These are phyloP conservation scores for Micronycteris hirsuta DNA, from an alignment of 2,113 vertebrate species.

Conservation along the genomic window DNA sequence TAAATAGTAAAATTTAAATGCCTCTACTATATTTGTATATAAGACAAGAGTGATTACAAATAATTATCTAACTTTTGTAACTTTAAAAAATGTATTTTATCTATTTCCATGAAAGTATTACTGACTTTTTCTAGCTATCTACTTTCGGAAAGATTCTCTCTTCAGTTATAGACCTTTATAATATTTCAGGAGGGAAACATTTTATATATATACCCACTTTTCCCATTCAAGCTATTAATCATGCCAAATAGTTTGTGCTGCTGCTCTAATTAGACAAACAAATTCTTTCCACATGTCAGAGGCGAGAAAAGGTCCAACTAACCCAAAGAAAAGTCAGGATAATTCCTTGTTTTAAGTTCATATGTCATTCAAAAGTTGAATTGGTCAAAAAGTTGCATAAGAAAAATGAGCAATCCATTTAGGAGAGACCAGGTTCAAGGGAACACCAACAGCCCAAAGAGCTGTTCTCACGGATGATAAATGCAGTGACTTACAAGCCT, in stretches of 20 bases:
- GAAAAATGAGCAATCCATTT: background rate
- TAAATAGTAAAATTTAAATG: slow-evolving; percentile 6
- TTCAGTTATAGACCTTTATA: background rate
- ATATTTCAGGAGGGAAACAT: slow-evolving; percentile 39
- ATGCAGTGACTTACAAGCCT: background rate
- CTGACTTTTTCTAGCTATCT: background rate
- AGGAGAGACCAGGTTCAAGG: background rate
- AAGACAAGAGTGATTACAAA: background rate
- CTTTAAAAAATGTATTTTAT: background rate
- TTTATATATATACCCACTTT: background rate
- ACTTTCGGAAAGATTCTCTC: background rate
- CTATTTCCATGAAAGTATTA: slow-evolving; percentile 9
- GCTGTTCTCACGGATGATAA: background rate
- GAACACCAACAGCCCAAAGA: background rate
- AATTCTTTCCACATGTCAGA: slow-evolving; percentile 34
- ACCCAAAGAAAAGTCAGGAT: slow-evolving; percentile 11
- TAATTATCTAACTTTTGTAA: background rate
- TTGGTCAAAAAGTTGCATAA: background rate
- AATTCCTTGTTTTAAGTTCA: background rate
- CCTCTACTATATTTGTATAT: background rate
- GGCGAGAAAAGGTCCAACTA: slow-evolving; percentile 51
- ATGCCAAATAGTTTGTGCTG: background rate
- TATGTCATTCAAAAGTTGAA: slow-evolving; percentile 23
- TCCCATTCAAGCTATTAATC: slow-evolving; percentile 50
- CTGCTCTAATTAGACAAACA: slow-evolving; percentile 59